phyloP scores from a whole-genome alignment of 2,797 vertebrate genomes.

The Botia almorhae region DNA sequence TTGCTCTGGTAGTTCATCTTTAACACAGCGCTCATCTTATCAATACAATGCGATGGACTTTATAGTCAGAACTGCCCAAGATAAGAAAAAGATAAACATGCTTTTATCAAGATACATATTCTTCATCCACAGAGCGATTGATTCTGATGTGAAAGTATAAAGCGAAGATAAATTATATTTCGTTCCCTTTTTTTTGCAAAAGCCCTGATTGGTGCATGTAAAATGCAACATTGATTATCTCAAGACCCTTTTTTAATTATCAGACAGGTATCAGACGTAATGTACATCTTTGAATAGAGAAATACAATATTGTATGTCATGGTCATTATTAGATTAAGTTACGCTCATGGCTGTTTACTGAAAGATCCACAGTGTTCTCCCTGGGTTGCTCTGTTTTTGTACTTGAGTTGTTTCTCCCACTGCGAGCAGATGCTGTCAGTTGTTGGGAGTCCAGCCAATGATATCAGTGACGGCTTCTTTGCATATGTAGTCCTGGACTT shows the following conservation, averaged over 20 bases:
- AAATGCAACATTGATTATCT: not conserved
- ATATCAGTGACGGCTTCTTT: not conserved
- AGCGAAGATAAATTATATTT: not conserved
- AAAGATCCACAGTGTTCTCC: constrained; percentile 11
- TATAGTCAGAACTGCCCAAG: not conserved
- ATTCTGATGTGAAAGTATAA: constrained; percentile 11
- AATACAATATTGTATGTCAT: constrained; percentile 18
- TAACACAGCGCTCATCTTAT: not conserved
- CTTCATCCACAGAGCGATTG: not conserved
- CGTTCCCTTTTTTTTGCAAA: constrained; percentile 30
- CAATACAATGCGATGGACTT: not conserved
- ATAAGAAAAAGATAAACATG: not conserved
- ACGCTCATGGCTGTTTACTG: constrained; percentile 29
- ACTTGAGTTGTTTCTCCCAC: constrained; percentile 1
- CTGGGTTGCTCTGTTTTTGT: not conserved
- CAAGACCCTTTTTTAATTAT: constrained; percentile 4
- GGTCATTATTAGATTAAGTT: constrained; percentile 25
- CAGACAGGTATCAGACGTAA: constrained; percentile 9
- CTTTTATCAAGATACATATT: not conserved
- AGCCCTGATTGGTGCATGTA: constrained; percentile 34
- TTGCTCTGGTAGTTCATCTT: too few species aligned
- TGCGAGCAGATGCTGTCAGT: not conserved
- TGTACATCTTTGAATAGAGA: constrained; percentile 13
- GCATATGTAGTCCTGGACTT: constrained; percentile 47
- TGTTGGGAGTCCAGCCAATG: constrained; percentile 4